Evolutionary conservation across 2,797 vertebrate species (phyloP), one percentile per base, ranked within the genome.

Genomic region (Oryzias dopingdopingensis): DNA sequence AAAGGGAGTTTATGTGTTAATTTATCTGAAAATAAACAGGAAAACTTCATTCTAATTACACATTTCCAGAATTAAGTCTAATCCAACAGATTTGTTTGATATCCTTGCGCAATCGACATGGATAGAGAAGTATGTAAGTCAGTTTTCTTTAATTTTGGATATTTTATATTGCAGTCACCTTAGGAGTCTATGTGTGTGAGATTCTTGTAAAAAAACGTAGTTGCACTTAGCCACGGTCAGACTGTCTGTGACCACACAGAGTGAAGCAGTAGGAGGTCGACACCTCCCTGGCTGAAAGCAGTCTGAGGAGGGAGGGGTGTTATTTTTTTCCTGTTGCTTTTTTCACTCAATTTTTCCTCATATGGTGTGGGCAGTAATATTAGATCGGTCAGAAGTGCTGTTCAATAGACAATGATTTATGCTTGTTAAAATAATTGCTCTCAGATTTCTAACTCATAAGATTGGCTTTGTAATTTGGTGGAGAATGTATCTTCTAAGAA

Each of bases 241-340:
- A 86, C 83, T 84, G 88, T 90, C 87, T 91, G 82, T 86, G 87
- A 77, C 91, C 91, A 91, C 92, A 93, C 92, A 91, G 83, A 75
- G 81, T 76, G 89, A 42, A 71, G 63, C 86, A 89, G 86, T 84
- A 67, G 86, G 90, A 79, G 78, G 73, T 73, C 65, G 65, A 86
- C 88, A 90, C 84, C 81, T 88, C 81, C 67, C 72, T 85, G 71
- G 76, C 89, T 86, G 88, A 88, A 72, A 79, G 79, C 77, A 71
- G 78, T 65, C 66, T 72, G 77, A 79, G 76, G 75, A 85, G 70
- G 66, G 66, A 88, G 67, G 70, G 77, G 8, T 18, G 15, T 42
- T 78, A 73, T 70, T 80, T 84, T 77, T 79, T 76, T 76, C 68
- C 59, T 22, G 23, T 53, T 61, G 72, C 77, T 81, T 77, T 70